phyloP scores from a whole-genome alignment of 2,888 invertebrate species.

The Seladonia tumulorum region DNA sequence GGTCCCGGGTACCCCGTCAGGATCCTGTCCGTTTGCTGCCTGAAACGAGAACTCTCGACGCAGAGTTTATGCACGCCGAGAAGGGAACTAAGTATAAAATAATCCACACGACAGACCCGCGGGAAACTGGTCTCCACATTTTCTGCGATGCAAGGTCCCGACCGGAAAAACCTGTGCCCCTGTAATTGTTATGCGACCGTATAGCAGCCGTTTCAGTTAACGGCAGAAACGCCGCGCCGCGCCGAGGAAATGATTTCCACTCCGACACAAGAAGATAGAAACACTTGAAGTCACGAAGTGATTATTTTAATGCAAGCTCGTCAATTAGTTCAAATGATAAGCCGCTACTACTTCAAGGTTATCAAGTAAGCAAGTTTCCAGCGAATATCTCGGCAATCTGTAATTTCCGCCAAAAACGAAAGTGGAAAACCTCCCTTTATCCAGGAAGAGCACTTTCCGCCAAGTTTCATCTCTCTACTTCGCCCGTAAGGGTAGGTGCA shows the following conservation, averaged over 20 bases:
- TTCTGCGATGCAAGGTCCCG: not conserved
- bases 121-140: not conserved
- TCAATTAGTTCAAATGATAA: not conserved
- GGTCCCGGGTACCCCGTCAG: not conserved
- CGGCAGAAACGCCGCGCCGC: not conserved
- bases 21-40: not conserved
- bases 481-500: too few relatives aligned
- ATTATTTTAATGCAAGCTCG: too few relatives aligned
- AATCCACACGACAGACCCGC: not conserved
- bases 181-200: slow-evolving; percentile 6
- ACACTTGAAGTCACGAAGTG: not conserved
- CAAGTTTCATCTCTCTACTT: too few relatives aligned
- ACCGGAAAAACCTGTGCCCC: slow-evolving; percentile 2
- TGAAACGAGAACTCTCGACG: not conserved
- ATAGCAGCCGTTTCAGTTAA: not conserved
- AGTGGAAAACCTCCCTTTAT: too few relatives aligned
- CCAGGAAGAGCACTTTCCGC: too few relatives aligned
- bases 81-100: not conserved
- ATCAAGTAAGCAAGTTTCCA: not conserved
- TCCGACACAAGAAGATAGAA: not conserved
- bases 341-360: not conserved
- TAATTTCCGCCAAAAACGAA: not conserved
- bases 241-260: not conserved
- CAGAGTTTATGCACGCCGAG: not conserved
- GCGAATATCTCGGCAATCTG: not conserved